phyloP scores from a whole-genome alignment of 2,797 vertebrate genomes.

The Carcharodon carcharias region DNA sequence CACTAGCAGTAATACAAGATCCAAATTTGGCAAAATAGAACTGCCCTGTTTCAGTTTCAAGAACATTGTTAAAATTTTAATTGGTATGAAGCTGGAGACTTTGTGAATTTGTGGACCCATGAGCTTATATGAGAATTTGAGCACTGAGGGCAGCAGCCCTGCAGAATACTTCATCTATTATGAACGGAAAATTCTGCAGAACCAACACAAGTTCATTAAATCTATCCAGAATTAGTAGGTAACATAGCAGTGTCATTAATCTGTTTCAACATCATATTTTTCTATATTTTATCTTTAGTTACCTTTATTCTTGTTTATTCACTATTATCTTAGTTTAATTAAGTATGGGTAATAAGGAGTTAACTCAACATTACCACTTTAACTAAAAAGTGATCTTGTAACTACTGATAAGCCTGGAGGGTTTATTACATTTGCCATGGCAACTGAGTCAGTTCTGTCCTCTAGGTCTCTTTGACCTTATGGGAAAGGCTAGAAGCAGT shows the following conservation, averaged over 20 bases:
- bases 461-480: constrained; percentile 28
- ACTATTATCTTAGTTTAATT: not conserved
- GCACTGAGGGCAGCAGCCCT: not conserved
- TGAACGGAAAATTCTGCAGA: not conserved
- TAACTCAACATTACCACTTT: constrained; percentile 2
- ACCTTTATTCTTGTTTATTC: not conserved
- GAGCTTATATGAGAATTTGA: not conserved
- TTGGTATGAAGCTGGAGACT: not conserved
- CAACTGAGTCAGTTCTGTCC: constrained; percentile 30
- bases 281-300: not conserved
- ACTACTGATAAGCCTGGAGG: constrained; percentile 22
- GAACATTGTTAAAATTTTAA: not conserved
- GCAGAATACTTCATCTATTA: not conserved
- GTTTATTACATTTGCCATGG: constrained; percentile 30
- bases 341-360: not conserved
- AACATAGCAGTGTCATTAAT: not conserved
- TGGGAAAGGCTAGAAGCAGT: constrained; percentile 27
- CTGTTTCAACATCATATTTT: not conserved
- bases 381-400: constrained; percentile 26
- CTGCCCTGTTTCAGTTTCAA: not conserved
- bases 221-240: not conserved
- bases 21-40: not conserved
- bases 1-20: not conserved
- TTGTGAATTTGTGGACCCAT: not conserved
- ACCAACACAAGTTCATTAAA: not conserved